Percentiles rank a stretch among this genome's conserved stretches.
Conservation (phyloP, 2,797 vertebrate genomes). For the Lacerta bilineata region DNA sequence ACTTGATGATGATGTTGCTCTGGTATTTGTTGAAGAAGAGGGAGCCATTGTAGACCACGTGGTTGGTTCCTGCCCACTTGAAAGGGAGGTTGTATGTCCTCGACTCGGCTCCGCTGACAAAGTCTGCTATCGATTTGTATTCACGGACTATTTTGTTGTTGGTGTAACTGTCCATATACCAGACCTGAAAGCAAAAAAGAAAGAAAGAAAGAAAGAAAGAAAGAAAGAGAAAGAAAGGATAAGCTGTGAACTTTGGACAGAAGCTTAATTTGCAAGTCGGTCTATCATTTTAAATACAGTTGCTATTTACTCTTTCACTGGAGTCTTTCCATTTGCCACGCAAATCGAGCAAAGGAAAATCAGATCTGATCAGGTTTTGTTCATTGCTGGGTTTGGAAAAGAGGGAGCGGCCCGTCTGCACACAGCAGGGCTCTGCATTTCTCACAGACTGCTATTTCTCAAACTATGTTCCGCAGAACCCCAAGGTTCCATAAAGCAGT, state of each 20-base stretch:
- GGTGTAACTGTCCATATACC: conserved; percentile 99
- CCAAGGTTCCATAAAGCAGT: too few species aligned
- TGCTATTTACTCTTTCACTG: not conserved
- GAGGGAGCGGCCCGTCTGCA: not conserved
- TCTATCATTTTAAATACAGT: not conserved
- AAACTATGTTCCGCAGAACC: too few species aligned
- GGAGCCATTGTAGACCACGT: conserved; percentile 96
- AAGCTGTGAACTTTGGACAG: conserved; percentile 30
- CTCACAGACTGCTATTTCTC: too few species aligned
- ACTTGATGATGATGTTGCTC: conserved; percentile 98
- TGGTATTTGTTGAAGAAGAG: conserved; percentile 99
- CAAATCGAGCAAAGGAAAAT: conserved; percentile 8
- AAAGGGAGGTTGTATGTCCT: conserved; percentile 97
- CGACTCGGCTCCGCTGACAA: conserved; percentile 91
- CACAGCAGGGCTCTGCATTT: not conserved
- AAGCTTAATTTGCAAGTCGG: not conserved
- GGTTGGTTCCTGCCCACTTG: conserved; percentile 98
- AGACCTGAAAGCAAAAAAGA: conserved; percentile 84
- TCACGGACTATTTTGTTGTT: conserved; percentile 98
- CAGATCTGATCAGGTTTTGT: not conserved
- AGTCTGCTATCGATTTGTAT: conserved; percentile 93
- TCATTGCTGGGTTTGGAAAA: not conserved
- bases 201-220: too few species aligned
- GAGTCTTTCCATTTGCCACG: not conserved
- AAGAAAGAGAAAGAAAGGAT: not conserved